Conservation (phyloP, 2,797 vertebrate genomes). For the Phalloptychus januarius region DNA sequence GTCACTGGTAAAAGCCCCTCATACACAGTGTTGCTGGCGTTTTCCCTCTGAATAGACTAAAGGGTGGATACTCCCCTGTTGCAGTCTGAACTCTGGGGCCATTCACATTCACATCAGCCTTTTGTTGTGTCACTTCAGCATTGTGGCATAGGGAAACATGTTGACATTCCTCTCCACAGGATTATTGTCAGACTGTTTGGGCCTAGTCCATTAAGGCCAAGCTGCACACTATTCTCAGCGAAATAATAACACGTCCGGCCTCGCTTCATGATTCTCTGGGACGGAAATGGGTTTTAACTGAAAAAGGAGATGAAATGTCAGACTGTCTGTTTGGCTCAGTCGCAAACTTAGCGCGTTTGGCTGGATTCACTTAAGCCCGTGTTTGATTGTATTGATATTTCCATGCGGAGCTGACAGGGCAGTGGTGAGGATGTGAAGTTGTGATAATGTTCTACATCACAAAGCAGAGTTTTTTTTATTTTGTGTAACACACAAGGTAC, state of each 20-base stretch:
- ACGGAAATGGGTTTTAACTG: slow-evolving; percentile 47
- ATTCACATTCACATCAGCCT: slow-evolving; percentile 55
- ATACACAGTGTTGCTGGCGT: slow-evolving; percentile 25
- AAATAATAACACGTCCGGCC: slow-evolving; percentile 41
- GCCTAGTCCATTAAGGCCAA: slow-evolving; percentile 50
- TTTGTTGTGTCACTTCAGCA: slow-evolving; percentile 59
- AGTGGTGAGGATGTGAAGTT: slow-evolving; percentile 1
- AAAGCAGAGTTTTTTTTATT: not conserved
- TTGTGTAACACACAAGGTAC: not conserved
- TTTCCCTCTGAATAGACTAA: slow-evolving; percentile 53
- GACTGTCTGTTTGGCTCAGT: slow-evolving; percentile 14
- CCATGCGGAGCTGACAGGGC: slow-evolving; percentile 10
- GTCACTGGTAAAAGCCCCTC: slow-evolving; percentile 60
- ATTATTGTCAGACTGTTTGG: slow-evolving; percentile 52
- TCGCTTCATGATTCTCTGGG: slow-evolving; percentile 23
- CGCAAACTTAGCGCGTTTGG: slow-evolving; percentile 38
- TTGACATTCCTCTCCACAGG: slow-evolving; percentile 60
- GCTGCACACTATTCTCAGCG: slow-evolving; percentile 37
- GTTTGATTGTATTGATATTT: not conserved
- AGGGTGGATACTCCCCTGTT: slow-evolving; percentile 37
- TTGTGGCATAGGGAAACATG: slow-evolving; percentile 47
- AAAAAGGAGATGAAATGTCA: slow-evolving; percentile 51
- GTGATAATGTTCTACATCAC: not conserved
- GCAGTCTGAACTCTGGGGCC: slow-evolving; percentile 40
- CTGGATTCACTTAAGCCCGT: slow-evolving; percentile 24